Base-by-base conservation (phyloP, 2,797 vertebrate species). In the Sebastiscus tertius region DNA sequence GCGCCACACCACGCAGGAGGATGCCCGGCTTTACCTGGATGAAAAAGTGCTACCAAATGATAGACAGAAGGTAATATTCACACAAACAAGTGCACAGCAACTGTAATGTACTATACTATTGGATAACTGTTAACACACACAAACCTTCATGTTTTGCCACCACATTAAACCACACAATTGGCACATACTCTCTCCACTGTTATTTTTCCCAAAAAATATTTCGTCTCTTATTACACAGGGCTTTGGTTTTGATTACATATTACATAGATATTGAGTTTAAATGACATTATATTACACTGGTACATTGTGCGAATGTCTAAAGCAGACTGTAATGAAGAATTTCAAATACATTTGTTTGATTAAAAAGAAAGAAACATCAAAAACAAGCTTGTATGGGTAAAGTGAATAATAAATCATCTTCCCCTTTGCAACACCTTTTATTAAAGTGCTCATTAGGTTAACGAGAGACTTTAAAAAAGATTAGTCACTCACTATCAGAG, bases 1-100 rank as follows among this genome's bases (percentile, higher is more conserved):
- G 99, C 5, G 99, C 99, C 58, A 99, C 99, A 11, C 98, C 99
- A 75, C 97, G 97, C 72, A 95, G 98, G 73, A 97, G 96, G 65
- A 99, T 98, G 97, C 99, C 99, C 3, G 98, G 98, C 2, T 93
- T 99, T 6, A 96, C 97, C 33, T 99, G 99, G 99, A 97, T 99
- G 96, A 99, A 99, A 90, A 98, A 96, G 77, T 99, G 99, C 91
- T 99, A 99, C 75, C 97, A 99, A 87, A 99, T 99, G 99, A 99
- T 99, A 89, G 98, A 99, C 91, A 96, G 98, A 75, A 94, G 98
- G 99, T 95, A 89, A 83, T 13, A n/a, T 16, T 68, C 12, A 71
- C 39, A 72, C n/a, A 33, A 18, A 70, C n/a, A 63, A 24, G 22
- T 58, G 22, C 24, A 75, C 27, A 59, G 8, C 16, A 76, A 20